phyloP scores from a whole-genome alignment of 2,113 vertebrate species.

The Probosciger aterrimus region DNA sequence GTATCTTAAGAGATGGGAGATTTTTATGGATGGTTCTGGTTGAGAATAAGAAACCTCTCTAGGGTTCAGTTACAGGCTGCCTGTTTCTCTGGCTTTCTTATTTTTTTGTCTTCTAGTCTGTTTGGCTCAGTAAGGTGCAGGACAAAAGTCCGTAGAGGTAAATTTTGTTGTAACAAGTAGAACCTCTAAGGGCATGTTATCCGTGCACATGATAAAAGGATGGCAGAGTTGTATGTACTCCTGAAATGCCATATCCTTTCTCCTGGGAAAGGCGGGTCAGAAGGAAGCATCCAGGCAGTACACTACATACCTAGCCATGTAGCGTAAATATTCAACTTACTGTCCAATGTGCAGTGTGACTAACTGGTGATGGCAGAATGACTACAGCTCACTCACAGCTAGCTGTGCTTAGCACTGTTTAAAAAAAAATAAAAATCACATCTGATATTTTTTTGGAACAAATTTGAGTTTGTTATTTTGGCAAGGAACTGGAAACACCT shows the following conservation, averaged over 20 bases:
- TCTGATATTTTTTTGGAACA: neutral
- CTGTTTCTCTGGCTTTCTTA: neutral
- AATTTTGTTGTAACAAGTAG: neutral
- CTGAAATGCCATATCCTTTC: neutral
- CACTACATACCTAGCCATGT: too few species aligned
- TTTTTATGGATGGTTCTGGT: neutral
- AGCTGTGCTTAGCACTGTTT: neutral
- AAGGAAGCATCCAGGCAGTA: neutral
- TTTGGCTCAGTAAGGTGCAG: neutral
- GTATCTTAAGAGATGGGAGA: neutral
- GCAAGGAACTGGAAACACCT: neutral
- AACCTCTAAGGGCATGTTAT: neutral
- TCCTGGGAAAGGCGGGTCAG: neutral
- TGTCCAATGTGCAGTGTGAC: too few species aligned
- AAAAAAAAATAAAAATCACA: neutral
- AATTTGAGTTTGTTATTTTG: neutral
- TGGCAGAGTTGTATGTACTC: neutral
- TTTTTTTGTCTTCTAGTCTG: neutral
- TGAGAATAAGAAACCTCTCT: neutral
- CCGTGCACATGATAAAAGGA: neutral
- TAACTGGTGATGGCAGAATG: neutral
- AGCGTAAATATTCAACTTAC: neutral
- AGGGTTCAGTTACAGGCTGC: neutral
- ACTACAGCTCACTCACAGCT: neutral
- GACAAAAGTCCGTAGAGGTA: neutral